These are phyloP conservation scores for Mnemiopsis leidyi DNA, from an alignment of 37 sponge, comb jelly and placozoan genomes.

Conservation along the genomic window DNA sequence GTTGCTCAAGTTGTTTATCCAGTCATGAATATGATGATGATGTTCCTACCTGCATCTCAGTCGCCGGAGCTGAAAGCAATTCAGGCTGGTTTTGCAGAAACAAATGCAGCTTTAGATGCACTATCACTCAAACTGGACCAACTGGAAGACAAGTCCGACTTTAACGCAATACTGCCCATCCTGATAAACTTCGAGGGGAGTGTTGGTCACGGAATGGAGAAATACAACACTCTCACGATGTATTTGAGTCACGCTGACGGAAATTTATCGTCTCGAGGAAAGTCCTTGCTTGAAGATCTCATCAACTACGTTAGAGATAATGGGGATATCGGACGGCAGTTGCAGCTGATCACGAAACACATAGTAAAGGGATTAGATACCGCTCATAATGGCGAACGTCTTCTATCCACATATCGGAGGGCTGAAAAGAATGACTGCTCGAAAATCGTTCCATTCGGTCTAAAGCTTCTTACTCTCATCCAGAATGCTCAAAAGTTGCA, in stretches of 20 bases:
- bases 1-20: background rate
- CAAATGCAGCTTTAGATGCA: background rate
- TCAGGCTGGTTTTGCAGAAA: background rate
- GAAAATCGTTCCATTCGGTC: background rate
- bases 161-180: background rate
- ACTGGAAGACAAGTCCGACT: background rate
- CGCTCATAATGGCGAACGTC: background rate
- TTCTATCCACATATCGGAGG: background rate
- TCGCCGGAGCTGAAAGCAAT: conserved; percentile 35
- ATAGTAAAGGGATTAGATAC: background rate
- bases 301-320: background rate
- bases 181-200: background rate
- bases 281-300: background rate
- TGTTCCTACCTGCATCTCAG: conserved; percentile 1
- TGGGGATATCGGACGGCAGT: background rate
- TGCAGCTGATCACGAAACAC: background rate
- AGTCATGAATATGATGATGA: background rate
- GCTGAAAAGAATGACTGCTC: background rate
- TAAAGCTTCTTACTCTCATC: background rate
- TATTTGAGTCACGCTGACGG: background rate
- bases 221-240: background rate
- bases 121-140: background rate
- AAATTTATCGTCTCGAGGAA: background rate
- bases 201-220: background rate
- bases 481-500: background rate